phyloP scores from a whole-genome alignment of 92 coral and sea anemone species.

The Phenganax marumi region DNA sequence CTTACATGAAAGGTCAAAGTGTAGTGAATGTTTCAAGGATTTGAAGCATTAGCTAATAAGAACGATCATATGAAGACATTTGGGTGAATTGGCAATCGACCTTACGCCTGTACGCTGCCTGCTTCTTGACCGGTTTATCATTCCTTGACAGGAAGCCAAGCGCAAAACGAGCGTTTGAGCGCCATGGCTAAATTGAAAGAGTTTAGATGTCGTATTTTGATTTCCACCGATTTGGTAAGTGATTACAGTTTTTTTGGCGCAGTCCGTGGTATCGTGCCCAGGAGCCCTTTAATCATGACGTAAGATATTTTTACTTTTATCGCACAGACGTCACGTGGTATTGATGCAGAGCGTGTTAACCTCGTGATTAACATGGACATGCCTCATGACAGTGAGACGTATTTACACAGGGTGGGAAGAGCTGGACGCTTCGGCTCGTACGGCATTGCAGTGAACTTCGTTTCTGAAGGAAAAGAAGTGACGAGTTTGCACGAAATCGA shows the following conservation, averaged over 20 bases:
- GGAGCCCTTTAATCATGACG: not conserved
- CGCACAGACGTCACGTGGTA: slow-evolving; percentile 86
- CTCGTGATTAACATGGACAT: slow-evolving; percentile 96
- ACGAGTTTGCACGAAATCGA: slow-evolving; percentile 63
- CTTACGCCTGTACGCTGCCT: no score
- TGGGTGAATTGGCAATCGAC: no score
- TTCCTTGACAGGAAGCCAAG: slow-evolving; percentile 75
- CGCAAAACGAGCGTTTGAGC: slow-evolving; percentile 75
- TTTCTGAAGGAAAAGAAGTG: slow-evolving; percentile 83
- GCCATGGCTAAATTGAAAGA: slow-evolving; percentile 90
- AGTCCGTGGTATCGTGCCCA: not conserved
- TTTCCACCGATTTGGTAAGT: slow-evolving; percentile 92
- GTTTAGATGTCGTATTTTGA: slow-evolving; percentile 84
- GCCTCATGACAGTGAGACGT: slow-evolving; percentile 87
- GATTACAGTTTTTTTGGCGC: no score
- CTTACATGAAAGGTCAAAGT: no score
- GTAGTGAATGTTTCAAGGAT: no score
- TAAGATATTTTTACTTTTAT: no score
- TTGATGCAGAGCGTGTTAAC: slow-evolving; percentile 93
- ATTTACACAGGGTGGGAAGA: slow-evolving; percentile 91
- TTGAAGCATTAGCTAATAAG: no score
- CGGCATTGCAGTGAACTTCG: slow-evolving; percentile 84
- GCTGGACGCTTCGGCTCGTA: slow-evolving; percentile 98
- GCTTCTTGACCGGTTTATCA: not conserved
- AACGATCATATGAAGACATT: no score